Evolutionary conservation across 2,888 invertebrate genomes (phyloP), one percentile per base, ranked within the genome.

Genomic region (Eupithecia exiguata): DNA sequence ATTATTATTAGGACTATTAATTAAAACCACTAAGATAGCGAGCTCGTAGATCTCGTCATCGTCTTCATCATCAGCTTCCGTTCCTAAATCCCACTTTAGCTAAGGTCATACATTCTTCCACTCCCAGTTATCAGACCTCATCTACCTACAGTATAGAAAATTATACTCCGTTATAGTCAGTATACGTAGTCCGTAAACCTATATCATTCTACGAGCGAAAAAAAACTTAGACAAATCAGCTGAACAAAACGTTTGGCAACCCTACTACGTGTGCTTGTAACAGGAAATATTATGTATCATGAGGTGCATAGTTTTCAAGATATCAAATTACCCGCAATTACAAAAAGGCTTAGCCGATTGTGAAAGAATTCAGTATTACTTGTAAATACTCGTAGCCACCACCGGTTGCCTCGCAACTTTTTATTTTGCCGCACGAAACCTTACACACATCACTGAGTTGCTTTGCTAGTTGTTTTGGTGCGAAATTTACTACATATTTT

Each of bases 251-350:
- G 14, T 21, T 30, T 16, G 9, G 58, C 58, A 58, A 12, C 58
- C 58, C 58, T 58, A 58, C 58, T 58, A 21, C 7, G 53, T 38
- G 18, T 16, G 35, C 63, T n/a, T 68, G 46, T 72, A 71, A 72
- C 62, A 68, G 72, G 68, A 68, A 72, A 72, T 72, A 72, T 72
- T 63, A 72, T 62, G 63, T 63, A 72, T 68, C 72, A 69, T 63
- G 63, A 68, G 62, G 68, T 49, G 68, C 72, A 53, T 69, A 72
- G 68, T 71, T 71, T 67, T 43, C 43, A 58, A 66, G 30, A 58
- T 69, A 61, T 69, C 35, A 58, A 69, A 58, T 69, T 21, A 65
- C 65, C 49, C 12, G 38, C 58, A 69, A 58, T 69, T 69, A 58
- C 40, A 16, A 53, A 68, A 53, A 49, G 62, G 62, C 35, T 62